A percentile compares a stretch with the other conserved stretches of the same genome.
phyloP scores from a whole-genome alignment of 2,113 vertebrate species.

The Porphyrio hochstetteri region DNA sequence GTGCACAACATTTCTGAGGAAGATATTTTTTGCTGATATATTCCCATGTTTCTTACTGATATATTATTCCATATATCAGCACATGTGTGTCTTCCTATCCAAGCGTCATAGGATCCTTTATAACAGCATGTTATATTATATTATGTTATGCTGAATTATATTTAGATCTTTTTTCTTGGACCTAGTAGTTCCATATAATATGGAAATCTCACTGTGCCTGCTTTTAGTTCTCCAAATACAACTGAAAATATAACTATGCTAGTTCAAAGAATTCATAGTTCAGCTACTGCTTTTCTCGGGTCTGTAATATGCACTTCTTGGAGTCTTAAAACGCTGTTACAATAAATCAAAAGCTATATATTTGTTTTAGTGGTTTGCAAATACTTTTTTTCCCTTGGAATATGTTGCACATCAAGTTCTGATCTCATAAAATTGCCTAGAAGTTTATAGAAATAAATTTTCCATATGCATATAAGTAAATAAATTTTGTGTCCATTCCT shows the following conservation, averaged over 20 bases:
- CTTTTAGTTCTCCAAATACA: constrained; percentile 43
- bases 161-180: constrained; percentile 22
- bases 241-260: constrained; percentile 46
- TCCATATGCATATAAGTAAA: constrained; percentile 1
- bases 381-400: constrained; percentile 35
- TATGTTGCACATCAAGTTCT: neutral
- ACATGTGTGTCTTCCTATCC: neutral
- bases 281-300: constrained; percentile 35
- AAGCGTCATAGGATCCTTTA: neutral
- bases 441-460: neutral
- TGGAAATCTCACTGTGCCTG: constrained; percentile 5
- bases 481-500: constrained; percentile 47
- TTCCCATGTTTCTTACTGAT: neutral
- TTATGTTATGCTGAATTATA: neutral
- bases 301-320: constrained; percentile 29
- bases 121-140: neutral
- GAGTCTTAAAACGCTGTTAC: neutral
- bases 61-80: neutral
- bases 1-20: neutral
- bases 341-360: constrained; percentile 56
- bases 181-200: neutral
- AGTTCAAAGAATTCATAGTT: constrained; percentile 45
- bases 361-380: constrained; percentile 43
- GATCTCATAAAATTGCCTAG: neutral
- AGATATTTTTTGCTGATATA: neutral